Evolutionary conservation across 1,140 invertebrate genomes (phyloP).

Genomic region (Augochlora pura): DNA sequence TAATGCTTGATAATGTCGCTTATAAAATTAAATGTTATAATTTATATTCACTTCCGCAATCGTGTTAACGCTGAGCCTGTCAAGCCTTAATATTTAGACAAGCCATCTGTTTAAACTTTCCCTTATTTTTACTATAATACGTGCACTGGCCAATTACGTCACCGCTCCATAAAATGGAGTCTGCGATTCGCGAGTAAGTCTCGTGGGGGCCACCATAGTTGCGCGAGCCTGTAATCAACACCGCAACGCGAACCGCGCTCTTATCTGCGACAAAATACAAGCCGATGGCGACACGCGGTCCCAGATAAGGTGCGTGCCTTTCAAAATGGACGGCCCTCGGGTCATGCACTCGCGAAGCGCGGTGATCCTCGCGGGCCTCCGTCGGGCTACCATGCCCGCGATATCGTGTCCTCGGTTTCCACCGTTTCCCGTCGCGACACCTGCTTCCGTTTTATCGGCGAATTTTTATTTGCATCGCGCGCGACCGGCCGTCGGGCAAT

Average conservation of each 20-base stretch:
- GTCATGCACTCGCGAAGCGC: slow-evolving; percentile 37
- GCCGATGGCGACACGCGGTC: slow-evolving; percentile 37
- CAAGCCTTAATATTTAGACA: too few species aligned
- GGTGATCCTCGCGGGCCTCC: slow-evolving; percentile 16
- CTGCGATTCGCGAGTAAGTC: too few species aligned
- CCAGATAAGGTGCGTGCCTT: slow-evolving; percentile 47
- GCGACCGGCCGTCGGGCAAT: too few species aligned
- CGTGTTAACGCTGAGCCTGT: too few species aligned
- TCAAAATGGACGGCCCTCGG: slow-evolving; percentile 54
- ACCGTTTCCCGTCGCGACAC: neutral
- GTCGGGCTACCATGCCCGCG: neutral
- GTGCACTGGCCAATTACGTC: too few species aligned
- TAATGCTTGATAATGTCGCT: too few species aligned
- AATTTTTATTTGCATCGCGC: neutral
- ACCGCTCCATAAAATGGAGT: too few species aligned
- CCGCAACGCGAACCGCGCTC: neutral
- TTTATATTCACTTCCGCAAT: too few species aligned
- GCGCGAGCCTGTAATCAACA: slow-evolving; percentile 6
- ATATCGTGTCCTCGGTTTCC: too few species aligned
- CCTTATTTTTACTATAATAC: too few species aligned
- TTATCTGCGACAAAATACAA: slow-evolving; percentile 44
- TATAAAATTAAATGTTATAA: too few species aligned
- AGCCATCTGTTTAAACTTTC: too few species aligned
- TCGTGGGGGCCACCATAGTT: neutral
- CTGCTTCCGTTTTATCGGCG: slow-evolving; percentile 5